Evolutionary conservation across 2,797 vertebrate genomes (phyloP).

Genomic region (Notoglanidium macrostoma): DNA sequence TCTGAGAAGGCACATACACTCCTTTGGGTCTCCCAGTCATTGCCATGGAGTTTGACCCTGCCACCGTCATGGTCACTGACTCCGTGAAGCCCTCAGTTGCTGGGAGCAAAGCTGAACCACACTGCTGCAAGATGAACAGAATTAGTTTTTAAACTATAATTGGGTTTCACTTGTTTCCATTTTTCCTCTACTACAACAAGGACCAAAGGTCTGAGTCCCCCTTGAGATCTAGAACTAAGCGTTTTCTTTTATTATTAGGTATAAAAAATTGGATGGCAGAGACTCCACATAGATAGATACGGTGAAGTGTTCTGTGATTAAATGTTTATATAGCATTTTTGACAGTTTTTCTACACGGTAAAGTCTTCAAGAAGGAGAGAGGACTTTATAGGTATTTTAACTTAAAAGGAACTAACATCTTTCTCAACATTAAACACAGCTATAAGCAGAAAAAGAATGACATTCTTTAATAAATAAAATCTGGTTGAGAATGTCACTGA

Average conservation of each 20-base stretch:
- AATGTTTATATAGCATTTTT: background rate
- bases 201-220: background rate
- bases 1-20: constrained; percentile 70
- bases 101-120: constrained; percentile 75
- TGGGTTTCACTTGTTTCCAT: constrained; percentile 23
- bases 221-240: background rate
- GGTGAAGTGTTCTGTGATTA: background rate
- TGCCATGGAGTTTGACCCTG: constrained; percentile 72
- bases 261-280: background rate
- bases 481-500: no score
- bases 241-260: background rate
- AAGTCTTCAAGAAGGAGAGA: background rate
- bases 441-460: background rate
- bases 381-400: background rate
- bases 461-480: background rate
- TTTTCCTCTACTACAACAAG: constrained; percentile 14
- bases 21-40: constrained; percentile 75
- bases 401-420: background rate
- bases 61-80: constrained; percentile 66
- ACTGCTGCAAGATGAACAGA: constrained; percentile 58
- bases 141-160: constrained; percentile 24
- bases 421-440: background rate
- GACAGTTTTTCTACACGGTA: background rate
- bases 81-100: constrained; percentile 77
- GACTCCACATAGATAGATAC: background rate